These are phyloP conservation scores for Erinaceus europaeus DNA, from an alignment of 2,113 vertebrate species.

Conservation along the genomic window DNA sequence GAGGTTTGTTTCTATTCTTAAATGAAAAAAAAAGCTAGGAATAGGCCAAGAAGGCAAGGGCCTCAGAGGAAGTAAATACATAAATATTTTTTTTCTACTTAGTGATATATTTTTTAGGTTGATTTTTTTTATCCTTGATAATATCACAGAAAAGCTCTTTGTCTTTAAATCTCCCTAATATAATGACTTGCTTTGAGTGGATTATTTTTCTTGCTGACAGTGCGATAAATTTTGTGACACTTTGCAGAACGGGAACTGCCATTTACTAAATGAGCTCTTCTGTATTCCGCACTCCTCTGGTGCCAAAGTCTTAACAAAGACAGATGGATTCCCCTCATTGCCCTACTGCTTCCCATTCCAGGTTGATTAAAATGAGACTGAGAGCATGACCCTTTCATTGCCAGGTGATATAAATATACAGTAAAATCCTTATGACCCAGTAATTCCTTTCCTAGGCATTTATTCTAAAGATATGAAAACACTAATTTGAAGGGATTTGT, in stretches of 20 bases:
- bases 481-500: too few species aligned
- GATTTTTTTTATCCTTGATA: constrained; percentile 37
- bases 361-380: constrained; percentile 71
- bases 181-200: constrained; percentile 66
- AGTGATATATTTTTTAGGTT: constrained; percentile 24
- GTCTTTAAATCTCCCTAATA: constrained; percentile 58
- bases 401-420: constrained; percentile 41
- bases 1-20: background rate
- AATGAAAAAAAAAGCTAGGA: background rate
- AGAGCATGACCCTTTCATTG: constrained; percentile 67
- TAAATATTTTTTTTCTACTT: constrained; percentile 30
- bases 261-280: constrained; percentile 76
- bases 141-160: constrained; percentile 57
- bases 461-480: too few species aligned
- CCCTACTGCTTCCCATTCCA: constrained; percentile 74
- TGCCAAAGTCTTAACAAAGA: constrained; percentile 78
- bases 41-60: background rate
- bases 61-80: background rate
- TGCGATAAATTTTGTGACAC: constrained; percentile 75
- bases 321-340: constrained; percentile 73
- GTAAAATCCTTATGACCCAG: too few species aligned
- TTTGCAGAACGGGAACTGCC: constrained; percentile 70
- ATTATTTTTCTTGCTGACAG: constrained; percentile 71
- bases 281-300: constrained; percentile 70
- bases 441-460: too few species aligned